Evolutionary conservation across 2,888 invertebrate genomes (phyloP), one percentile per base, ranked within the genome.

Genomic region (Scaptomyza caliginosa): DNA sequence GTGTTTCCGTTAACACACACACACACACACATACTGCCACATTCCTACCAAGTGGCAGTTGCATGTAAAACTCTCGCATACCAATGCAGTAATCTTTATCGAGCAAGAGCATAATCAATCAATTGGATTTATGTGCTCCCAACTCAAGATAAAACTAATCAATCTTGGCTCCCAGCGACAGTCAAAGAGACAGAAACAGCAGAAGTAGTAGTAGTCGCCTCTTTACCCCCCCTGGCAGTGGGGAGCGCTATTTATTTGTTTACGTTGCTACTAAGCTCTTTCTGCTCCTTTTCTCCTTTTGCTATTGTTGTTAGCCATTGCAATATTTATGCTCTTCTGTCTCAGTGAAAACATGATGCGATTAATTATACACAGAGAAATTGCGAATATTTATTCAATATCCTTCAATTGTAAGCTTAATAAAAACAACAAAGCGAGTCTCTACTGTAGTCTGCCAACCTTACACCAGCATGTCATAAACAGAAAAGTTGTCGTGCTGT

Each of bases 121-220:
- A 89, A 89, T 90, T 81, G 89, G 90, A 89, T 89, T 89, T 89
- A 90, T 90, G 89, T 84, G 88, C 80, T 86, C 78, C 77, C 86
- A 86, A 83, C 87, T 84, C 71, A 75, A 89, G 89, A 89, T 90
- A 89, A 89, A 89, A 88, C 88, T 88, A 89, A 89, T 89, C 89
- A 89, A 89, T 89, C 89, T 90, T 74, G 45, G 26, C 8, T 1
- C 74, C 70, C 77, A 57, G 68, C 81, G 79, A 86, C 83, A 83
- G 52, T 73, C 72, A 58, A 34, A 34, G 62, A 69, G 72, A 67
- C 62, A 67, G n/a, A n/a, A 74, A 56, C 65, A 56, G n/a, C 62
- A 38, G 30, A 23, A 58, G n/a, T 23, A 52, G 17, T 38, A 55
- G 24, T 67, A 51, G 4, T 58, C 38, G 21, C 42, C 36, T 13